Conservation (phyloP, 1,140 invertebrate genomes). For the Scaptomyza pallida region DNA sequence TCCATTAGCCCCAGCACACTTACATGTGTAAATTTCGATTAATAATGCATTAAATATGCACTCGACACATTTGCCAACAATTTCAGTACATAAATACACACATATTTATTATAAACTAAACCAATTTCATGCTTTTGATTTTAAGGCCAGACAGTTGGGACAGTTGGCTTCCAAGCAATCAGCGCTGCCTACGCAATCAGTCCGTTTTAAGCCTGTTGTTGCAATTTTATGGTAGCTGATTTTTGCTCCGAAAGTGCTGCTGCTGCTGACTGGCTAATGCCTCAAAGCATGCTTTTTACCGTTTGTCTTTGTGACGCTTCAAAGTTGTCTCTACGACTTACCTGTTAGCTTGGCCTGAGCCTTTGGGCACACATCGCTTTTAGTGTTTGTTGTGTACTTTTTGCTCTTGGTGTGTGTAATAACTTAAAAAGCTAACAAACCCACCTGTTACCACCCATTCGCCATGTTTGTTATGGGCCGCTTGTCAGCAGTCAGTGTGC, state of each 20-base stretch:
- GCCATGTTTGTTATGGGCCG: slow-evolving; percentile 34
- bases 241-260: slow-evolving; percentile 37
- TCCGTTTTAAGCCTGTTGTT: not conserved
- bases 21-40: slow-evolving; percentile 29
- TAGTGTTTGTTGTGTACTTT: slow-evolving; percentile 24
- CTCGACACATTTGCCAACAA: not conserved
- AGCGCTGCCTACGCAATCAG: slow-evolving; percentile 15
- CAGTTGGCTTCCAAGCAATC: slow-evolving; percentile 12
- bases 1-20: slow-evolving; percentile 11
- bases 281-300: slow-evolving; percentile 21
- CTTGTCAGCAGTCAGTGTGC: slow-evolving; percentile 44
- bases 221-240: slow-evolving; percentile 53
- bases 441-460: slow-evolving; percentile 35
- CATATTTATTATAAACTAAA: slow-evolving; percentile 16
- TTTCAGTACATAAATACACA: slow-evolving; percentile 40
- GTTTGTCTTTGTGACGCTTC: slow-evolving; percentile 52
- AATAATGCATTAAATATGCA: slow-evolving; percentile 45
- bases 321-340: slow-evolving; percentile 54
- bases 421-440: slow-evolving; percentile 77
- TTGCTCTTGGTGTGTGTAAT: slow-evolving; percentile 48
- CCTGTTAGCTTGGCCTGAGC: slow-evolving; percentile 32
- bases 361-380: slow-evolving; percentile 31
- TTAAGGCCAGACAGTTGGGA: not conserved
- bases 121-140: slow-evolving; percentile 61
- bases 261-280: slow-evolving; percentile 37